These are phyloP conservation scores for Genyomyrus donnyi DNA, from an alignment of 2,113 vertebrate genomes.

Conservation along the genomic window DNA sequence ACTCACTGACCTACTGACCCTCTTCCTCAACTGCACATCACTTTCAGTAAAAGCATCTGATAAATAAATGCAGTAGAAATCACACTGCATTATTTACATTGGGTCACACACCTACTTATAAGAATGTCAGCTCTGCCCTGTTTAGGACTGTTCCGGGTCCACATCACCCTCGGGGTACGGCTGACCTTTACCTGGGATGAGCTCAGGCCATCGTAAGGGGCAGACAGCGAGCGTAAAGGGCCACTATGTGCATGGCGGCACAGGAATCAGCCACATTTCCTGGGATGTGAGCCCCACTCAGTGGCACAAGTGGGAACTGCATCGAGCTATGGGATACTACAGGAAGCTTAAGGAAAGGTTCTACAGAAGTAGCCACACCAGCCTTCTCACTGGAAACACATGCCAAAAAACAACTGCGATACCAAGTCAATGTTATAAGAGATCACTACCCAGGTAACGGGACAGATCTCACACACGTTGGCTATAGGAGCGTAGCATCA, in stretches of 20 bases:
- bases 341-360: neutral
- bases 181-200: neutral
- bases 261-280: neutral
- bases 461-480: neutral
- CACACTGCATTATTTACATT: neutral
- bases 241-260: fast-evolving
- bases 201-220: neutral
- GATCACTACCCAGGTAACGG: neutral
- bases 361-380: neutral
- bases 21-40: neutral
- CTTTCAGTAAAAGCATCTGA: neutral
- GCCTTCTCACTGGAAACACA: neutral
- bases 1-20: neutral
- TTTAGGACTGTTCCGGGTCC: neutral
- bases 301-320: neutral
- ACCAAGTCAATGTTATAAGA: neutral
- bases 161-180: neutral
- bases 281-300: neutral
- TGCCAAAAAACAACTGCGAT: neutral
- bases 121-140: neutral
- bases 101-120: neutral
- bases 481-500: neutral
- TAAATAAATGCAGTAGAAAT: neutral
- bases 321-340: neutral
- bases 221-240: neutral